Base-by-base conservation (phyloP, 1,140 invertebrate genomes). In the Magallana ariakensis region DNA sequence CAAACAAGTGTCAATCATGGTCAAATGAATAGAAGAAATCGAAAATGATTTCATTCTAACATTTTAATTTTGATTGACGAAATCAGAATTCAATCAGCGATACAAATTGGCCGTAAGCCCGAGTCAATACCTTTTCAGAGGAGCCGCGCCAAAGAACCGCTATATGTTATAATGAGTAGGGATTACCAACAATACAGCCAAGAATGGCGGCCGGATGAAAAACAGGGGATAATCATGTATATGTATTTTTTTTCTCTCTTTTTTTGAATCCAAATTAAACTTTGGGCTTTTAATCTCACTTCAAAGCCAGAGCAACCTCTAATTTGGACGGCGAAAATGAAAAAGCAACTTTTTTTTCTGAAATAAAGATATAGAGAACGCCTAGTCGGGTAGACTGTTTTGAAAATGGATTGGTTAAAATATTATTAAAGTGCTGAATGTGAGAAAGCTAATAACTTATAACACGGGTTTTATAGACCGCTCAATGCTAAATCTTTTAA, bases 41-140 rank as follows among this genome's bases (percentile, higher is more conserved):
- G 66, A 75, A 75, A 75, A 75, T 75, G 22, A 75, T 75, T 75
- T 75, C 66, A 75, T 19, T 75, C 66, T 26, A 26, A 75, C 66
- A 75, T 75, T 75, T 75, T 75, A 75, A 75, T 75, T 75, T 75
- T 75, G 66, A 75, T 75, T 75, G 66, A 75, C 66, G 22, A 75
- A 75, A 75, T 75, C 66, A 75, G 66, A 75, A 75, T 75, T 75
- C 66, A 19, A 75, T 75, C 66, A 11, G 22, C 66, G 66, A 75
- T 75, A 75, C 66, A 75, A 75, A 75, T 75, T 26, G 66, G 11
- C 26, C 19, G 13, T 9, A 75, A 75, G 33, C 66, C 66, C 22
- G 15, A 75, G 66, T 75, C 66, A 75, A 75, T 75, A 75, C 15
- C 66, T 22, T 75, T 75, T 75, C 66, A 75, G 22, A 75, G 13